These are phyloP conservation scores for Trichogramma evanescens DNA, from an alignment of 2,888 invertebrate species.

Conservation along the genomic window DNA sequence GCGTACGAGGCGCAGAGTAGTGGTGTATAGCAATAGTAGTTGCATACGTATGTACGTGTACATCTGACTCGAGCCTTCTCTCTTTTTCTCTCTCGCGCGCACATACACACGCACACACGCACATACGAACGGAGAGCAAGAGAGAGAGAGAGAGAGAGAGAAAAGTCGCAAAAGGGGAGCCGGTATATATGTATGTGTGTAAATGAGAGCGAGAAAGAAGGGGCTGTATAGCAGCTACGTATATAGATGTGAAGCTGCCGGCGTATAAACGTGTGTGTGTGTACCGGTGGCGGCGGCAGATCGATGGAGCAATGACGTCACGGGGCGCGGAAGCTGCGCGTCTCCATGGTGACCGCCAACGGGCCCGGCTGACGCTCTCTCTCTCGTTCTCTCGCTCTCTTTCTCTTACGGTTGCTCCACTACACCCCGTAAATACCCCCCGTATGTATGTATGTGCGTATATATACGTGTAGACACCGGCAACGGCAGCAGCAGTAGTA, in stretches of 20 bases:
- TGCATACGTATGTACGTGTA: too few relatives aligned
- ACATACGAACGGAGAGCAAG: not conserved
- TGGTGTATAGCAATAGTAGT: too few relatives aligned
- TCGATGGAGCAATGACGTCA: slow-evolving; percentile 48
- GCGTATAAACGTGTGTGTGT: too few relatives aligned
- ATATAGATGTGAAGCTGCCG: not conserved
- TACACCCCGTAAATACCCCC: not conserved
- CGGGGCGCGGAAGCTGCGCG: slow-evolving; percentile 44
- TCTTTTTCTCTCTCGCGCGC: not conserved
- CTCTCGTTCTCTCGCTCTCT: slow-evolving; percentile 17
- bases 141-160: slow-evolving; percentile 4
- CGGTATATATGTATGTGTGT: slow-evolving; percentile 5
- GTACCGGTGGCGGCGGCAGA: slow-evolving; percentile 27
- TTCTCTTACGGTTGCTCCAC: not conserved
- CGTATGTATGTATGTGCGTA: not conserved
- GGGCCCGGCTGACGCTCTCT: slow-evolving; percentile 37
- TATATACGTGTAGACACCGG: not conserved
- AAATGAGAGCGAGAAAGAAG: not conserved
- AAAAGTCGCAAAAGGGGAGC: not conserved
- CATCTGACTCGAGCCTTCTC: too few relatives aligned
- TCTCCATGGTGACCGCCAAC: slow-evolving; percentile 48
- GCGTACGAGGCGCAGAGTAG: not conserved
- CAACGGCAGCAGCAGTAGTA: too few relatives aligned
- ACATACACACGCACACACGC: not conserved
- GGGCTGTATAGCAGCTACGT: not conserved